Conservation (phyloP, 1,140 invertebrate species). For the Aphelinus atriplicis region DNA sequence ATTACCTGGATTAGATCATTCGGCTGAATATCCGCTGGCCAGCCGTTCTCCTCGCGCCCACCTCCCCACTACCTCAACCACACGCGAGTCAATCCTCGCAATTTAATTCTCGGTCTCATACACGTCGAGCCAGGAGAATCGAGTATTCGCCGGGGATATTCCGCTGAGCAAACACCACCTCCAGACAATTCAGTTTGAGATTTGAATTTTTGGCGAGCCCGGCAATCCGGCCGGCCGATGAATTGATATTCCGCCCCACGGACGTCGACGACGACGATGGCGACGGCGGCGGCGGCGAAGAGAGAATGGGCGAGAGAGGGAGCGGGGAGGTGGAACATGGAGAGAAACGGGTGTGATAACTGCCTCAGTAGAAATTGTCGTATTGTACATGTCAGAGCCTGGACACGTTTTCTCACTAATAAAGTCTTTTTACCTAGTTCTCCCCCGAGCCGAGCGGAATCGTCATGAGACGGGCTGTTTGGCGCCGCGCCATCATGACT, state of each 20-base stretch:
- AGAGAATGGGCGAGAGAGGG: background rate
- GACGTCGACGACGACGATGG: no score
- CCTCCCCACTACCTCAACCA: background rate
- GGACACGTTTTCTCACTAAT: no score
- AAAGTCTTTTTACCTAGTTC: no score
- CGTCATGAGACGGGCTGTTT: no score
- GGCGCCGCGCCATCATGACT: no score
- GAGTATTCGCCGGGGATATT: constrained; percentile 6
- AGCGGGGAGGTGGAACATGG: no score
- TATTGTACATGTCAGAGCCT: no score
- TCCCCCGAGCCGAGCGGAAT: no score
- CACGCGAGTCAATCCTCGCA: constrained; percentile 2
- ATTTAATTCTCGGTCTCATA: constrained; percentile 16
- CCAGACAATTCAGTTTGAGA: constrained; percentile 15
- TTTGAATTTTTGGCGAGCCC: constrained; percentile 18
- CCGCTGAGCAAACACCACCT: constrained; percentile 24
- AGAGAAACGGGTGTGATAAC: no score
- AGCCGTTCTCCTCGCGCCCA: background rate
- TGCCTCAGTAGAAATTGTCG: no score
- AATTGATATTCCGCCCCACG: constrained; percentile 14
- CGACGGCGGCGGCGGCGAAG: background rate
- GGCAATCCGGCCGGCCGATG: background rate
- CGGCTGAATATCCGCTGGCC: background rate
- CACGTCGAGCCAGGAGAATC: background rate
- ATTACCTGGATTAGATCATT: constrained; percentile 10